Base-by-base conservation (phyloP, 2,113 vertebrate genomes). In the Corythornis vintsioides region DNA sequence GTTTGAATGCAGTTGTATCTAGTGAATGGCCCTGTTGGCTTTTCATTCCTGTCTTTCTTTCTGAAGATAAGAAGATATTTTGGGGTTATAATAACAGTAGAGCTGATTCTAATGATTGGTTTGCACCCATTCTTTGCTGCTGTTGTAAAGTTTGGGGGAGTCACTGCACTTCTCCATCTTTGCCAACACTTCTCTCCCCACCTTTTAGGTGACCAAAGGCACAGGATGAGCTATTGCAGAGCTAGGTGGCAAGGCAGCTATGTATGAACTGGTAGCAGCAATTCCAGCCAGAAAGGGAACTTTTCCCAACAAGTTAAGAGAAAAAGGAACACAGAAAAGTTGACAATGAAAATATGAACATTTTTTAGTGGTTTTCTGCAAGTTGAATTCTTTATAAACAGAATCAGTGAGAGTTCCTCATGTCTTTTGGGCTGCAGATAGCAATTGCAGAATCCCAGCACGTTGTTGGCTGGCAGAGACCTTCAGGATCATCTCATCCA, bases 21-120 rank as follows among this genome's bases (percentile, higher is more conserved):
- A 61, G 6, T 5, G 24, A 72, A 26, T 4, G 10, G 29, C 38
- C 56, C 67, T 0, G 0, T 5, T 55, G 33, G 42, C 50, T 59
- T 35, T 45, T 20, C 10, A 5, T 40, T 83, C 56, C 15, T 21
- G 2, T n/a, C 3, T 40, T 83, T 66, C 57, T 35, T 57, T 84
- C 50, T 66, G 63, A 78, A 86, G 61, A 40, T 2, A 29, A 61
- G 55, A 76, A 50, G 71, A 65, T 61, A 59, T 22, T 35, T 53
- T 48, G 24, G 7, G 2, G 20, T 75, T 40, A 7, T 20, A 48
- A 35, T 15, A 86, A 64, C 64, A 55, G 20, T 21, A 28, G 65
- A 74, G 66, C 55, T n/a, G 6, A 31, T 28, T 2, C 2, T 20
- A 47, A 59, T 86, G 38, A 38, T 3, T 78, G 20, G 8, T 52